Conservation (phyloP, 2,113 vertebrate genomes). For the Lipotes vexillifer region DNA sequence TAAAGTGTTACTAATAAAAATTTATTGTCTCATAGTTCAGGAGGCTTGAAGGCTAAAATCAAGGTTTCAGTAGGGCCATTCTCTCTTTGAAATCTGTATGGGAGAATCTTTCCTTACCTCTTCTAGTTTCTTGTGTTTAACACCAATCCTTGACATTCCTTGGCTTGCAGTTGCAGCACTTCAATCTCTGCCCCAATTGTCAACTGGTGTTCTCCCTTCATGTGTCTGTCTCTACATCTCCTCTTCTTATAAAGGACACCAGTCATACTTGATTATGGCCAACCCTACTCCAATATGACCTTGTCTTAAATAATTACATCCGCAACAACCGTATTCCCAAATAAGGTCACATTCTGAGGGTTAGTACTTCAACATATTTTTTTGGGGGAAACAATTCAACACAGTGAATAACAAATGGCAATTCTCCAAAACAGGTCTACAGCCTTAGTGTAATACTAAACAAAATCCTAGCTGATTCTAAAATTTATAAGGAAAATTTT, state of each 20-base stretch:
- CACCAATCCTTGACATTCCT: background rate
- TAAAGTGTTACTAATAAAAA: background rate
- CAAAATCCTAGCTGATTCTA: background rate
- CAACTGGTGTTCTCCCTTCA: background rate
- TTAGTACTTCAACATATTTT: background rate
- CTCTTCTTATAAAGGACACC: background rate
- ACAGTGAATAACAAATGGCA: background rate
- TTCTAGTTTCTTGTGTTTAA: background rate
- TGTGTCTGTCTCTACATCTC: background rate
- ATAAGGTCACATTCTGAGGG: background rate
- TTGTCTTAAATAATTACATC: background rate
- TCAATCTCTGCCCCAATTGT: background rate
- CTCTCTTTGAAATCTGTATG: background rate
- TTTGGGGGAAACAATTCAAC: background rate
- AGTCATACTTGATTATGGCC: background rate
- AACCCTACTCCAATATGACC: background rate
- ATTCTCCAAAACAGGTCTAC: background rate
- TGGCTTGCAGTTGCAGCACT: background rate
- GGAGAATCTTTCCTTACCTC: background rate
- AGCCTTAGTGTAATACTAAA: background rate
- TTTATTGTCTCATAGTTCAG: background rate
- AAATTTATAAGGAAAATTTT: background rate
- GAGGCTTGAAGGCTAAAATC: background rate
- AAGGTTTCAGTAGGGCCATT: background rate
- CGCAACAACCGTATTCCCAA: background rate